phyloP scores from a whole-genome alignment of 64 coral and sea anemone genomes.

The Montipora efflorescens region DNA sequence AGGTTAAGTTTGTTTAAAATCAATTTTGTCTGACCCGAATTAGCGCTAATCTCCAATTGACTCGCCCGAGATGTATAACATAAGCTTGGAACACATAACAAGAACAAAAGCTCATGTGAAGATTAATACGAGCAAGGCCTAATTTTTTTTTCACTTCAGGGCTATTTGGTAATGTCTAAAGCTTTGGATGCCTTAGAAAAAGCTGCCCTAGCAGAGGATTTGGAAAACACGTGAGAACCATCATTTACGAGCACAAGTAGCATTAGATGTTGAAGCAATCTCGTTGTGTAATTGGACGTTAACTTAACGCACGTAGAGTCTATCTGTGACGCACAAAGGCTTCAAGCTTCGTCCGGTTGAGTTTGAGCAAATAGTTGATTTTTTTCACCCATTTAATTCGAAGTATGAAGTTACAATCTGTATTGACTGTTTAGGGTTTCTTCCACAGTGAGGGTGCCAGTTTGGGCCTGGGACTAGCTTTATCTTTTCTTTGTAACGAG shows the following conservation, averaged over 20 bases:
- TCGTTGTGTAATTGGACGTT: too few species aligned
- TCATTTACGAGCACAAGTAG: too few species aligned
- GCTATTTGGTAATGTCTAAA: constrained; percentile 62
- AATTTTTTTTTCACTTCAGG: background rate
- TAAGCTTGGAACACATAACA: background rate
- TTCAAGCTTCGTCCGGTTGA: too few species aligned
- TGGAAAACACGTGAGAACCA: constrained; percentile 66
- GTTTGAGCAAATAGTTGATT: too few species aligned
- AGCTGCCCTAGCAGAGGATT: constrained; percentile 11
- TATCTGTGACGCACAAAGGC: too few species aligned
- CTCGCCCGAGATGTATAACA: too few species aligned
- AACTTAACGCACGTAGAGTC: too few species aligned
- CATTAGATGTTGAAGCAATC: background rate
- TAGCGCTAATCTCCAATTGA: too few species aligned
- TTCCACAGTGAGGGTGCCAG: constrained; percentile 78
- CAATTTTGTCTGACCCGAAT: too few species aligned
- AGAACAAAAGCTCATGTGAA: background rate
- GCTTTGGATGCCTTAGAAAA: constrained; percentile 64
- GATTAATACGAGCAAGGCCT: background rate
- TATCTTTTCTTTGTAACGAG: constrained; percentile 80
- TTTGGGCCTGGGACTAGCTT: constrained; percentile 77
- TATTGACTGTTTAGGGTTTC: background rate
- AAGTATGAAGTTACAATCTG: too few species aligned
- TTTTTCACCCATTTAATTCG: too few species aligned
- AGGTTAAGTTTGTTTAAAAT: too few species aligned